Evolutionary conservation across 2,797 vertebrate species (phyloP).

Genomic region (Balearica regulorum): DNA sequence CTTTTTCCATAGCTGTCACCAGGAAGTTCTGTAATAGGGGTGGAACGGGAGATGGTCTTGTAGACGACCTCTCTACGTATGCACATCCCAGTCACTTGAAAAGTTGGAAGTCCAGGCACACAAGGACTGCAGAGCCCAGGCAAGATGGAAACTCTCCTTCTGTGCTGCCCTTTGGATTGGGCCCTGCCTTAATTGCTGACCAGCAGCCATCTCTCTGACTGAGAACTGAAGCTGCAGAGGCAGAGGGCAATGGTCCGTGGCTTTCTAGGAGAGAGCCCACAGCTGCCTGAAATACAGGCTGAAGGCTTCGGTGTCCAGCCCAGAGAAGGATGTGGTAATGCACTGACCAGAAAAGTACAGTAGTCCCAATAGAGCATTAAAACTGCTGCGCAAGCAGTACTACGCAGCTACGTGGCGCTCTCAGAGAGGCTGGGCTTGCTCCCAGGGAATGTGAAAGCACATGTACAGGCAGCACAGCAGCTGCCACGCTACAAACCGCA

Average conservation of each 20-base stretch:
- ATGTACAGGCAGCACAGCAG: background rate
- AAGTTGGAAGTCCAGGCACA: background rate
- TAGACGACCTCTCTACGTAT: background rate
- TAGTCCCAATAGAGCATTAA: background rate
- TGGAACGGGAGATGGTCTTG: background rate
- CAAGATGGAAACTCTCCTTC: background rate
- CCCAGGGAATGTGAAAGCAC: background rate
- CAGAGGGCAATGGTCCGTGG: background rate
- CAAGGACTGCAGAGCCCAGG: background rate
- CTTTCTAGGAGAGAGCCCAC: background rate
- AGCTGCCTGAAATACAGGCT: background rate
- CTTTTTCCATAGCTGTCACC: background rate
- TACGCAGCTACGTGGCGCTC: accelerated
- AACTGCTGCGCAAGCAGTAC: background rate
- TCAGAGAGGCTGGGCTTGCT: background rate
- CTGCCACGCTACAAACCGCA: background rate
- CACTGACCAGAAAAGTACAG: background rate
- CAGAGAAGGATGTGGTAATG: background rate
- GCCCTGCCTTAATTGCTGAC: background rate
- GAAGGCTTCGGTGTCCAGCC: background rate
- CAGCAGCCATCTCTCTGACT: accelerated
- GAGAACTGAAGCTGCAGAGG: background rate
- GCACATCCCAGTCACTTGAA: background rate
- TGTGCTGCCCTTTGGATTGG: background rate
- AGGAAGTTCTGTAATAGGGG: background rate